A percentile compares a stretch with the other conserved stretches of the same genome.
phyloP scores from a whole-genome alignment of 1,140 invertebrate species.

The Penaeus vannamei region DNA sequence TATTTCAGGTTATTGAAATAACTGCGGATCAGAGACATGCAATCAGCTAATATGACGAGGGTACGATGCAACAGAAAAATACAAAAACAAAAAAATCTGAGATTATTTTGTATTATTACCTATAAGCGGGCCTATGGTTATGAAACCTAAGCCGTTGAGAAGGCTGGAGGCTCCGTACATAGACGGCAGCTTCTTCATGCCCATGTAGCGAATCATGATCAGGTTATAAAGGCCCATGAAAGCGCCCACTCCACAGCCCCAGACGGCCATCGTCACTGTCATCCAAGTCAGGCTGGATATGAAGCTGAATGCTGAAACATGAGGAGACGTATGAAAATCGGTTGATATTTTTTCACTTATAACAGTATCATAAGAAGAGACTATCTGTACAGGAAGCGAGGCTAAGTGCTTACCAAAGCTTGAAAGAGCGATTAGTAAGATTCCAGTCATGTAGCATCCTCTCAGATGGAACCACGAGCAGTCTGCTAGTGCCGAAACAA shows the following conservation, averaged over 20 bases:
- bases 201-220: slow-evolving; percentile 44
- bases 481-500: slow-evolving; percentile 19
- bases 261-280: slow-evolving; percentile 21
- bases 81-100: too few relatives aligned
- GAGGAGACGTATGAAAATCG: too few relatives aligned
- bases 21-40: neutral
- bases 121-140: slow-evolving; percentile 1
- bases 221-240: slow-evolving; percentile 14
- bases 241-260: slow-evolving; percentile 25
- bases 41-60: neutral
- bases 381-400: too few relatives aligned
- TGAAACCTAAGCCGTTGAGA: neutral
- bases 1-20: too few relatives aligned
- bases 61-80: neutral
- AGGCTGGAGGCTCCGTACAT: neutral
- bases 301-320: too few relatives aligned
- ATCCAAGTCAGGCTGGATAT: neutral
- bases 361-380: too few relatives aligned
- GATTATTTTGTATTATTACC: neutral
- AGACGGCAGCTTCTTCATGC: neutral
- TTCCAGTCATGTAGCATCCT: neutral
- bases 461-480: neutral
- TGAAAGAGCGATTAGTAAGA: neutral
- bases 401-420: neutral
- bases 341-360: too few relatives aligned